phyloP scores from a whole-genome alignment of 2,797 vertebrate species.

The Sebastiscus albofasciatus region DNA sequence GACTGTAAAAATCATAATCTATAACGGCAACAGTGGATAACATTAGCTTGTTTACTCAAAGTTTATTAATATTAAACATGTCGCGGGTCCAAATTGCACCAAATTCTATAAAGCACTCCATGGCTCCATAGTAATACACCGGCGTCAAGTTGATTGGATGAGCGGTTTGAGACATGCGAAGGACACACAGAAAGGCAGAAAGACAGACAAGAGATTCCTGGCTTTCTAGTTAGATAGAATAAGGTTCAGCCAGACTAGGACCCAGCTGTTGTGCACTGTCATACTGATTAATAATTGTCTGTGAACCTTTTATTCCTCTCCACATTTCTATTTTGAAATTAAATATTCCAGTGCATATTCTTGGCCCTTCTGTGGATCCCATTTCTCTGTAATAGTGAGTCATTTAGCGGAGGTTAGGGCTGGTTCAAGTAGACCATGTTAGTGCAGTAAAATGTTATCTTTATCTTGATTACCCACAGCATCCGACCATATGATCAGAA shows the following conservation, averaged over 20 bases:
- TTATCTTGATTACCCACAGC: constrained; percentile 33
- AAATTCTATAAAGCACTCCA: too few species aligned
- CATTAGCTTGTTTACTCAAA: too few species aligned
- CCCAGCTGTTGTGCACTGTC: neutral
- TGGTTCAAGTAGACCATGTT: constrained; percentile 30
- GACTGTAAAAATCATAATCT: too few species aligned
- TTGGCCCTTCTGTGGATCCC: neutral
- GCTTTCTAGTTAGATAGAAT: too few species aligned
- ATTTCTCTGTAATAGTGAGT: neutral
- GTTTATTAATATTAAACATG: too few species aligned
- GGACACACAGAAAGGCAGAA: too few species aligned
- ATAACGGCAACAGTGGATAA: too few species aligned
- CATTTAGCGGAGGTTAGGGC: constrained; percentile 10
- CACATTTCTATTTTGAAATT: neutral
- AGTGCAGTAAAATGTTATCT: constrained; percentile 28
- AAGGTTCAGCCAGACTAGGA: too few species aligned
- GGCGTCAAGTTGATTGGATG: rapidly evolving
- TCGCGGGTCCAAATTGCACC: too few species aligned
- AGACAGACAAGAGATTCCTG: too few species aligned
- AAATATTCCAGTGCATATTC: neutral
- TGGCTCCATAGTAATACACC: too few species aligned
- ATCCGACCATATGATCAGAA: constrained; percentile 31
- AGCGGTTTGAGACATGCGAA: too few species aligned
- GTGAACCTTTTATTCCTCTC: neutral
- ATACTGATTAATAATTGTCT: neutral